Conservation (phyloP, 2,888 invertebrate genomes). For the Ischnus inquisitorius region DNA sequence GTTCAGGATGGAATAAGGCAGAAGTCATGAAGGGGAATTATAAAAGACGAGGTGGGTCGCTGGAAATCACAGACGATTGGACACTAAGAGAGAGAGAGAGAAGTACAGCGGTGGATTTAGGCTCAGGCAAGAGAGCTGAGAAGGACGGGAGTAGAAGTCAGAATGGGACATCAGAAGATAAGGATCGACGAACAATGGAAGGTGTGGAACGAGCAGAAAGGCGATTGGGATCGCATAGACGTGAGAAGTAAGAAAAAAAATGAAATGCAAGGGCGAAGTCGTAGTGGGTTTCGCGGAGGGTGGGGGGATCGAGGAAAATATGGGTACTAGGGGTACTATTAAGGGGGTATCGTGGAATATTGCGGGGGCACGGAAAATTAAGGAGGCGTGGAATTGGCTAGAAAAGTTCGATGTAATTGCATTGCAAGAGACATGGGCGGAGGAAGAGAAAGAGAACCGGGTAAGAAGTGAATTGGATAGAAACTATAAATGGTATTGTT, state of each 20-base stretch:
- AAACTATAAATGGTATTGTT: constrained; percentile 29
- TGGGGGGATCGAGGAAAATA: background rate
- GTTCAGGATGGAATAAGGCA: background rate
- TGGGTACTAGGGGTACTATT: background rate
- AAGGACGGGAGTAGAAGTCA: background rate
- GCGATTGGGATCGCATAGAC: background rate
- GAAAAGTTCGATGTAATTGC: constrained; percentile 5
- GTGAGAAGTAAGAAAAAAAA: background rate
- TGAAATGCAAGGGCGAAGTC: too few relatives aligned
- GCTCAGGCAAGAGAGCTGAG: background rate
- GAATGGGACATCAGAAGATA: background rate
- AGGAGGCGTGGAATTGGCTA: background rate
- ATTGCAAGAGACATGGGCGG: constrained; percentile 2
- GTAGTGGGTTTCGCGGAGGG: background rate
- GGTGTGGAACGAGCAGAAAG: background rate
- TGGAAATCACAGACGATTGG: background rate
- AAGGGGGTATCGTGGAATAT: constrained; percentile 19
- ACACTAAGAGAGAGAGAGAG: background rate
- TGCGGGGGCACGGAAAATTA: background rate
- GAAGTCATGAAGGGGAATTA: background rate
- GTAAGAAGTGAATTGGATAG: background rate
- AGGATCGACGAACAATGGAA: background rate
- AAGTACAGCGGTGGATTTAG: background rate
- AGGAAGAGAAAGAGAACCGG: constrained; percentile 27
- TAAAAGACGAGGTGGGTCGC: background rate